phyloP scores from a whole-genome alignment of 2,797 vertebrate species.

The Rhincodon typus region DNA sequence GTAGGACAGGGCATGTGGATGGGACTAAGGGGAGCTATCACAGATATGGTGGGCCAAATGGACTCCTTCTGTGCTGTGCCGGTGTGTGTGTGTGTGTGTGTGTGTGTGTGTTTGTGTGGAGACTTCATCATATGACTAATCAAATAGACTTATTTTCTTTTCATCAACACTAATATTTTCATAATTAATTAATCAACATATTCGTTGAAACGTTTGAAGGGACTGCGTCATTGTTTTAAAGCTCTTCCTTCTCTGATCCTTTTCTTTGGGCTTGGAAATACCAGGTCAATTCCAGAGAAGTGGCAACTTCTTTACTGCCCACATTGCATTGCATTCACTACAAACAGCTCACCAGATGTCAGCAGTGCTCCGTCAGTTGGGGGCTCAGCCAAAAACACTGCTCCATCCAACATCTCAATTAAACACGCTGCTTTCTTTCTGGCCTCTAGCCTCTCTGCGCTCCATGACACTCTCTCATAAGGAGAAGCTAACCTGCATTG shows the following conservation, averaged over 20 bases:
- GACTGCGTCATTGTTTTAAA: neutral
- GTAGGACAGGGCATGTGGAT: neutral
- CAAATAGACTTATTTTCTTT: neutral
- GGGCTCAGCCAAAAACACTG: neutral
- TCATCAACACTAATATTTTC: neutral
- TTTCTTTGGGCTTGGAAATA: neutral
- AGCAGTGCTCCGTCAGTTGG: neutral
- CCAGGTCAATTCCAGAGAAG: neutral
- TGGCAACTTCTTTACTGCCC: neutral
- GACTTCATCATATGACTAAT: neutral
- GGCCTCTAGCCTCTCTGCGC: neutral
- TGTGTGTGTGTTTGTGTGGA: too few relatives aligned
- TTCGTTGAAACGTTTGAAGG: neutral
- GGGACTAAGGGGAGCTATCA: neutral
- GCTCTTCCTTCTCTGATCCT: neutral
- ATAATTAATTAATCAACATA: neutral
- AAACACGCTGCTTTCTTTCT: neutral
- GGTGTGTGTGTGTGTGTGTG: too few relatives aligned
- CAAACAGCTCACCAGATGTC: conserved; percentile 1
- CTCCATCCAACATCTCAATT: neutral
- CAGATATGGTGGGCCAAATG: neutral
- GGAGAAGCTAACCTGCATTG: neutral
- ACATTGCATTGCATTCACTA: neutral
- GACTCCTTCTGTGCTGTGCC: neutral
- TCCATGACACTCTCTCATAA: neutral